Percentiles rank a stretch among this genome's conserved stretches.
phyloP scores from a whole-genome alignment of 2,113 vertebrate genomes.

The Bostrychus sinensis region DNA sequence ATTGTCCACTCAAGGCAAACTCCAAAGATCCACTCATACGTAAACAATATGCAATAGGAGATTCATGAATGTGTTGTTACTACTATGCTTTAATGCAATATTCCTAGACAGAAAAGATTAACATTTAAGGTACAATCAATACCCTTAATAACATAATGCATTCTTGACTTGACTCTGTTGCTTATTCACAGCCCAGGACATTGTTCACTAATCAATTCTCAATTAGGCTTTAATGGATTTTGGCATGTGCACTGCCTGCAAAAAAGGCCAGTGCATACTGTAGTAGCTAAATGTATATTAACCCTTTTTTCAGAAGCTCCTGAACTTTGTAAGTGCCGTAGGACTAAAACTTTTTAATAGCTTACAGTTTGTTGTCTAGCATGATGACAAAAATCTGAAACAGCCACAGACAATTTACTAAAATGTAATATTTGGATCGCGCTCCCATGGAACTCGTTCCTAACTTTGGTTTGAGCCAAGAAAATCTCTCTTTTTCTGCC shows the following conservation, averaged over 20 bases:
- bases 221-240: constrained; percentile 54
- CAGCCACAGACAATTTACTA: no score
- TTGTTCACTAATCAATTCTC: constrained; percentile 47
- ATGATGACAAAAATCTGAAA: no score
- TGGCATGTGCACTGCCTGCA: constrained; percentile 10
- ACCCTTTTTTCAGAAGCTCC: no score
- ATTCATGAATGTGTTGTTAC: neutral
- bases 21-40: neutral
- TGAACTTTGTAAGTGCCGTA: no score
- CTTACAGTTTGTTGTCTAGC: no score
- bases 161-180: constrained; percentile 45
- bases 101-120: constrained; percentile 32
- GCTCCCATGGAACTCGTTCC: no score
- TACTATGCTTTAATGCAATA: constrained; percentile 44
- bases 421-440: no score
- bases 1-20: neutral
- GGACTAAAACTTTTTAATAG: no score
- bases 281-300: neutral
- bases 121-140: constrained; percentile 62
- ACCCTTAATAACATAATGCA: constrained; percentile 74
- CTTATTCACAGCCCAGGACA: constrained; percentile 25
- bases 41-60: neutral
- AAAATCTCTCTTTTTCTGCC: no score
- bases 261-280: constrained; percentile 7
- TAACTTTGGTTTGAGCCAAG: no score